Evolutionary conservation across 2,797 vertebrate genomes (phyloP).

Genomic region (Arctocebus calabarensis): DNA sequence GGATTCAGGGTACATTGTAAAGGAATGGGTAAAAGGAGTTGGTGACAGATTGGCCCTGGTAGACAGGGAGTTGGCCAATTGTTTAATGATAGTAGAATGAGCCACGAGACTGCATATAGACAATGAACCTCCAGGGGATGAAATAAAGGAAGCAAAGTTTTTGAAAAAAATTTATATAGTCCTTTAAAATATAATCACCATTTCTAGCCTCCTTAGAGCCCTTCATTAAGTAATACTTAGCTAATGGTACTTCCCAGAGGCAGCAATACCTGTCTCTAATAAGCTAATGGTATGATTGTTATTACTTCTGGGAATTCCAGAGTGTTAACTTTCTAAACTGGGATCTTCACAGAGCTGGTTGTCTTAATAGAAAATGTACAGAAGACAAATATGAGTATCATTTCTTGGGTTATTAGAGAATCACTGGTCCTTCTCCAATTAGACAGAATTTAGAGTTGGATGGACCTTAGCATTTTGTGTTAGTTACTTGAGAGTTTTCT

Average conservation of each 20-base stretch:
- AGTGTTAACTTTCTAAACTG: slow-evolving; percentile 11
- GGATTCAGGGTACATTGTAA: neutral
- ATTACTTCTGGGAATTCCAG: neutral
- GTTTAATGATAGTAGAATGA: neutral
- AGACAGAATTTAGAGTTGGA: neutral
- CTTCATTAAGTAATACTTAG: neutral
- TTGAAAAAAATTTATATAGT: neutral
- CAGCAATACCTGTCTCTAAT: neutral
- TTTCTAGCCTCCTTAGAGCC: neutral
- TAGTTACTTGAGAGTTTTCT: slow-evolving; percentile 47
- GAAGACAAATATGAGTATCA: neutral
- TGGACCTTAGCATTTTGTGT: neutral
- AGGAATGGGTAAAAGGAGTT: neutral
- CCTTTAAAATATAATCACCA: neutral
- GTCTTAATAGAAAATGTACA: neutral
- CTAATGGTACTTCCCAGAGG: neutral
- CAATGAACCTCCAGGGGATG: neutral
- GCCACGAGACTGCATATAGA: neutral
- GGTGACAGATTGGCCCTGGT: neutral
- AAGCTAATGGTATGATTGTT: neutral
- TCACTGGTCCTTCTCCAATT: neutral
- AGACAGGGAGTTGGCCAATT: neutral
- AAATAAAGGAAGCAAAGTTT: neutral
- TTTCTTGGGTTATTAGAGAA: slow-evolving; percentile 16
- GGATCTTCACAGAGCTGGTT: neutral